phyloP scores from a whole-genome alignment of 2,113 vertebrate genomes.

The Spheniscus mendiculus region DNA sequence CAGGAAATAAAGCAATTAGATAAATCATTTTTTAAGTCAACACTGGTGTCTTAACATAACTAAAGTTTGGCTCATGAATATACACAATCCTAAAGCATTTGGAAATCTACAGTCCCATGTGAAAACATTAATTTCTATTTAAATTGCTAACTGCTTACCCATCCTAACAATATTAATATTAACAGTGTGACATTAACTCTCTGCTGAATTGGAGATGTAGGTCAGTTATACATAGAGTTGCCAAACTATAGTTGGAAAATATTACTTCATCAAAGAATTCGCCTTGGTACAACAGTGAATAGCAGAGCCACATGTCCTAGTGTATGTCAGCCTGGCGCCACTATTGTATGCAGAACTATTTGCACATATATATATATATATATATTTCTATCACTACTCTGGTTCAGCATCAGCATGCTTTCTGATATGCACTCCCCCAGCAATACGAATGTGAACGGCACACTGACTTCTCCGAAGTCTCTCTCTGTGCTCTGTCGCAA shows the following conservation, averaged over 20 bases:
- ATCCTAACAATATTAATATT: conserved; percentile 58
- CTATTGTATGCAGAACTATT: conserved; percentile 44
- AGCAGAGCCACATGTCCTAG: conserved; percentile 50
- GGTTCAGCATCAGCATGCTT: conserved; percentile 9
- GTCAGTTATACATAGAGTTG: conserved; percentile 29
- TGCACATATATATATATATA: neutral
- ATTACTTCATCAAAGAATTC: conserved; percentile 69
- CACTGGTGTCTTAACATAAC: conserved; percentile 54
- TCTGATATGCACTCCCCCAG: neutral
- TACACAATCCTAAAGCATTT: conserved; percentile 35
- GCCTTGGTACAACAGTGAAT: conserved; percentile 29
- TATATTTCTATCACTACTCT: conserved; percentile 22
- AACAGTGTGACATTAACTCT: conserved; percentile 57
- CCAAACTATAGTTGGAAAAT: conserved; percentile 60
- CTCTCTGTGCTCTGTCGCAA: neutral
- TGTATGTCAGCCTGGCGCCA: conserved; percentile 54
- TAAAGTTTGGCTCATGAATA: conserved; percentile 16
- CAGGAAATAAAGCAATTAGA: conserved; percentile 64
- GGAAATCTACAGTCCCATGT: conserved; percentile 46
- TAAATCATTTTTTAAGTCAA: conserved; percentile 65
- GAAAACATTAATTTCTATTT: conserved; percentile 62
- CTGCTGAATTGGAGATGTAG: conserved; percentile 51
- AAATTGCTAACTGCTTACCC: conserved; percentile 59
- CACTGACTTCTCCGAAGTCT: conserved; percentile 12
- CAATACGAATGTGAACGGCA: neutral